Conservation (phyloP, 2,888 invertebrate species). For the Alentia gelatinosa region DNA sequence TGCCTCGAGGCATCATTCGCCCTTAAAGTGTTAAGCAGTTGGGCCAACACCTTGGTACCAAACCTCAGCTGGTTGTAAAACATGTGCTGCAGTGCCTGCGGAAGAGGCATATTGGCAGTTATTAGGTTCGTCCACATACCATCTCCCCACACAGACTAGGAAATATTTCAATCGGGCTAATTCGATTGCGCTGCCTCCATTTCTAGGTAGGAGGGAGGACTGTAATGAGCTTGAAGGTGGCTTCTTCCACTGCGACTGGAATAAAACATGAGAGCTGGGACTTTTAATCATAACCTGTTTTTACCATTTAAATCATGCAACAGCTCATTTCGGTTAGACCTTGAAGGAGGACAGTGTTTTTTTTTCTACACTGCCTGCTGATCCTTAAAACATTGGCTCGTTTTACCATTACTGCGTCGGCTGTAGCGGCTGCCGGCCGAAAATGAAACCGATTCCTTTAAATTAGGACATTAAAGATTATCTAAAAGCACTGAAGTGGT, state of each 20-base stretch:
- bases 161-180: neutral
- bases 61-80: neutral
- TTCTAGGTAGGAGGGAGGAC: neutral
- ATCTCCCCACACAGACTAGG: neutral
- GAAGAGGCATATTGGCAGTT: neutral
- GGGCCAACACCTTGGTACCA: too few species aligned
- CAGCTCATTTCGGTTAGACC: neutral
- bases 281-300: neutral
- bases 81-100: neutral
- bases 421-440: too few species aligned
- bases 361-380: too few species aligned
- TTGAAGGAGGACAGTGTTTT: too few species aligned
- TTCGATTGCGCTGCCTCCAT: neutral
- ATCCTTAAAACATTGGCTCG: too few species aligned
- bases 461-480: too few species aligned
- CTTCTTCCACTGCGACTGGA: neutral
- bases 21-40: too few species aligned
- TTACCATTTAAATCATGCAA: neutral
- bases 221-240: neutral
- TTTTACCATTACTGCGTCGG: too few species aligned
- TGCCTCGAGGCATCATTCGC: too few species aligned
- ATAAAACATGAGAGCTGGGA: neutral
- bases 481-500: too few species aligned
- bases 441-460: too few species aligned
- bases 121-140: neutral